Conservation (phyloP, 2,113 vertebrate genomes). For the Pardalotus punctatus region DNA sequence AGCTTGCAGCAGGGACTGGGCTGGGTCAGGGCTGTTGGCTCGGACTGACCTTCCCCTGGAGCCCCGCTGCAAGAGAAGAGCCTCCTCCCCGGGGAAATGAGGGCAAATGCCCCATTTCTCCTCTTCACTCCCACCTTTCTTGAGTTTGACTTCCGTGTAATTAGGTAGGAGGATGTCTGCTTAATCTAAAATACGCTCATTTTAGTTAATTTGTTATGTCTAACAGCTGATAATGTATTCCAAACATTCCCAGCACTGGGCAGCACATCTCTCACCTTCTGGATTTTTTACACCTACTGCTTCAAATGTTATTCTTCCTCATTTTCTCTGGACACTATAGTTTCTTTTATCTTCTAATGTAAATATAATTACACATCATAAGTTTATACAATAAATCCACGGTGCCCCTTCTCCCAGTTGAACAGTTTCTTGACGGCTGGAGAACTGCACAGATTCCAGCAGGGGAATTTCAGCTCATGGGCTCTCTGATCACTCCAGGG, state of each 20-base stretch:
- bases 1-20: fast-evolving
- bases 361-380: not conserved
- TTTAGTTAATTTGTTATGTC: not conserved
- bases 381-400: not conserved
- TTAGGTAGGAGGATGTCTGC: not conserved
- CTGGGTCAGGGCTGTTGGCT: not conserved
- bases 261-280: fast-evolving
- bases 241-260: too few relatives aligned
- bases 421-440: not conserved
- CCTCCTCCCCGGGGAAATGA: not conserved
- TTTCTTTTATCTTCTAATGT: not conserved
- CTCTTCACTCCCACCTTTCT: not conserved
- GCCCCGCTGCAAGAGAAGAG: fast-evolving
- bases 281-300: not conserved
- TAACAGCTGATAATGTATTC: not conserved
- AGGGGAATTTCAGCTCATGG: fast-evolving
- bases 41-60: not conserved
- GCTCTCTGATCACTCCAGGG: not conserved
- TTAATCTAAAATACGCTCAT: not conserved
- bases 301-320: not conserved
- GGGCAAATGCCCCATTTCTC: not conserved
- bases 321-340: not conserved
- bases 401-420: not conserved
- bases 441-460: fast-evolving
- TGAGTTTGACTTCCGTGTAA: not conserved